These are phyloP conservation scores for Rallus limicola DNA, from an alignment of 2,113 vertebrate species.

Conservation along the genomic window DNA sequence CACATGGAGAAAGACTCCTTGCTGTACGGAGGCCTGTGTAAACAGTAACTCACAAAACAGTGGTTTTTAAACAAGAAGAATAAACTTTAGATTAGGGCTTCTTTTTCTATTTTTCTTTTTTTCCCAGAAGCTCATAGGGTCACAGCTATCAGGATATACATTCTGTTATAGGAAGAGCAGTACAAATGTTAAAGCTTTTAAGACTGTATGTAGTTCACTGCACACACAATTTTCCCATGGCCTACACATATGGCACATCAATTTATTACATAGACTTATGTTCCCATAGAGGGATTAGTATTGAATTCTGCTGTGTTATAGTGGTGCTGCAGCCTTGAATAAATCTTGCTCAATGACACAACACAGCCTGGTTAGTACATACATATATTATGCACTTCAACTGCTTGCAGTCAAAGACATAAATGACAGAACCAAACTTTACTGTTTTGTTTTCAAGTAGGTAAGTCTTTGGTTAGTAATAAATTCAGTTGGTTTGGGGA, in stretches of 20 bases:
- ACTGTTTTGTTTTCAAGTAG: conserved; percentile 44
- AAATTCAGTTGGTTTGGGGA: conserved; percentile 19
- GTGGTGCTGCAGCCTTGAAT: not conserved
- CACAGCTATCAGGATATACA: conserved; percentile 48
- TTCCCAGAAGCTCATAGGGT: conserved; percentile 32
- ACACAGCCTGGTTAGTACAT: not conserved
- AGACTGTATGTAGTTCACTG: conserved; percentile 10
- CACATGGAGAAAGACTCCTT: not conserved
- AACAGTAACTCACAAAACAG: not conserved
- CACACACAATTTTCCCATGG: conserved; percentile 44
- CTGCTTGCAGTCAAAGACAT: conserved; percentile 14
- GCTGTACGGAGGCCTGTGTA: not conserved
- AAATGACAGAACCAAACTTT: conserved; percentile 24
- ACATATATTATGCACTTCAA: not conserved
- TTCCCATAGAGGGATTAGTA: conserved; percentile 1
- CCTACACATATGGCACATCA: conserved; percentile 17
- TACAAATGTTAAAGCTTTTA: conserved; percentile 66
- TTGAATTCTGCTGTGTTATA: not conserved
- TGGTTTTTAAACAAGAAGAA: conserved; percentile 48
- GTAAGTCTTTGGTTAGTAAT: conserved; percentile 45
- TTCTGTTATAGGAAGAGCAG: conserved; percentile 28
- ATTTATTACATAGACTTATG: conserved; percentile 14
- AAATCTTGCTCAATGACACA: not conserved
- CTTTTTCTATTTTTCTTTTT: not conserved
- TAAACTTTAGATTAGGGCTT: conserved; percentile 24